A percentile compares a stretch with the other conserved stretches of the same genome.
These are phyloP conservation scores for Agelas oroides DNA, from an alignment of 37 sponge, comb jelly and placozoan genomes.

Conservation along the genomic window DNA sequence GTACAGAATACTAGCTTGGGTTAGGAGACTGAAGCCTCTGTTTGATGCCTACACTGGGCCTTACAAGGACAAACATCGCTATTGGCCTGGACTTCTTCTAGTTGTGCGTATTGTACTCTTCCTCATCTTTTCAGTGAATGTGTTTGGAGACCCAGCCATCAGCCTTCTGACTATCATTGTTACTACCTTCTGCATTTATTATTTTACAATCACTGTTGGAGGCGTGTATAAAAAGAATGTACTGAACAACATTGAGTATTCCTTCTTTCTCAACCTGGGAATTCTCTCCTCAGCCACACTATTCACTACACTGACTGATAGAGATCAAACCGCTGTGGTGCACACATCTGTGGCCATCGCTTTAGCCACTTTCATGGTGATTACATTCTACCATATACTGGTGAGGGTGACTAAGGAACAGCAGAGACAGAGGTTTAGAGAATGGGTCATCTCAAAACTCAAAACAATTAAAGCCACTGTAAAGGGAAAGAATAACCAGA, in stretches of 20 bases:
- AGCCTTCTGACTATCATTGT: background rate
- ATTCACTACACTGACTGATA: no score
- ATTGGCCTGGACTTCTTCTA: constrained; percentile 25
- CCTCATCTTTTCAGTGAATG: background rate
- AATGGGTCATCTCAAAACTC: no score
- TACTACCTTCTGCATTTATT: background rate
- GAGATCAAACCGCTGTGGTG: no score
- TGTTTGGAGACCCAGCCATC: background rate
- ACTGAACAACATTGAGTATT: background rate
- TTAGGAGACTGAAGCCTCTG: constrained; percentile 1
- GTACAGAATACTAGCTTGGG: background rate
- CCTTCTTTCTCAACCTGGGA: no score
- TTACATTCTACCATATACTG: no score
- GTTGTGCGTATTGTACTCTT: constrained; percentile 7
- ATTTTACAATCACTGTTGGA: background rate
- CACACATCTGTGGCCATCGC: background rate
- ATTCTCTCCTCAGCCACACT: no score
- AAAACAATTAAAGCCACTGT: no score
- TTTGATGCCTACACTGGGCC: constrained; percentile 26
- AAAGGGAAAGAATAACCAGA: no score
- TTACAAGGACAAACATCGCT: constrained; percentile 7
- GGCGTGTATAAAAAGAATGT: no score
- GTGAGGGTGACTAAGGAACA: no score
- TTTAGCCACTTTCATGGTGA: no score
- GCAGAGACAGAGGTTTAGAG: no score